These are phyloP conservation scores for Camponotus fellah DNA, from an alignment of 2,888 invertebrate species.

Conservation along the genomic window DNA sequence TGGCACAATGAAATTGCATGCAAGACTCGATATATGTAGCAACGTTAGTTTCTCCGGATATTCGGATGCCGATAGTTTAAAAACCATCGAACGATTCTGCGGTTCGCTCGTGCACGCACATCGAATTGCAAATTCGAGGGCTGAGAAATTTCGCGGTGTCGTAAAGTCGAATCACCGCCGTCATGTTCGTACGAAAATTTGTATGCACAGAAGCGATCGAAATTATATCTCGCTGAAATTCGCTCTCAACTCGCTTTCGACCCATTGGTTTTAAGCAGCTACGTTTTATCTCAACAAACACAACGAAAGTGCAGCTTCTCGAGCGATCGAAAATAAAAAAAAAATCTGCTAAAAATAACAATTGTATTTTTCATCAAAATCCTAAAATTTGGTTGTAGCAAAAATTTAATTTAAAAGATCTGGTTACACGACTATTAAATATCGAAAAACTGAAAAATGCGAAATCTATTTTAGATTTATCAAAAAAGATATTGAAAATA, in stretches of 20 bases:
- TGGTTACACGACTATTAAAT: background rate
- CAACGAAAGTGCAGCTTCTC: background rate
- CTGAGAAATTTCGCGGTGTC: slow-evolving; percentile 33
- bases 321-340: background rate
- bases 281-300: background rate
- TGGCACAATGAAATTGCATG: background rate
- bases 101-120: slow-evolving; percentile 20
- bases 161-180: slow-evolving; percentile 27
- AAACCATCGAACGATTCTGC: slow-evolving; percentile 20
- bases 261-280: background rate
- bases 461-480: background rate
- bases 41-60: background rate
- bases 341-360: background rate
- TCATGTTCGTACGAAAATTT: slow-evolving; percentile 24
- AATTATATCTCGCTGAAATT: background rate
- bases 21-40: slow-evolving; percentile 1
- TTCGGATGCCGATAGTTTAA: slow-evolving; percentile 19
- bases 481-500: background rate
- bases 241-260: background rate
- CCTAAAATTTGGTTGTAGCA: background rate
- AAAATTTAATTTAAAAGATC: background rate
- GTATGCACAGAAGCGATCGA: slow-evolving; percentile 22
- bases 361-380: background rate
- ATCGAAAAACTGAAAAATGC: background rate
- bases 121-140: slow-evolving; percentile 65